phyloP scores from a whole-genome alignment of 1,140 invertebrate species.

The Trichogramma pretiosum region DNA sequence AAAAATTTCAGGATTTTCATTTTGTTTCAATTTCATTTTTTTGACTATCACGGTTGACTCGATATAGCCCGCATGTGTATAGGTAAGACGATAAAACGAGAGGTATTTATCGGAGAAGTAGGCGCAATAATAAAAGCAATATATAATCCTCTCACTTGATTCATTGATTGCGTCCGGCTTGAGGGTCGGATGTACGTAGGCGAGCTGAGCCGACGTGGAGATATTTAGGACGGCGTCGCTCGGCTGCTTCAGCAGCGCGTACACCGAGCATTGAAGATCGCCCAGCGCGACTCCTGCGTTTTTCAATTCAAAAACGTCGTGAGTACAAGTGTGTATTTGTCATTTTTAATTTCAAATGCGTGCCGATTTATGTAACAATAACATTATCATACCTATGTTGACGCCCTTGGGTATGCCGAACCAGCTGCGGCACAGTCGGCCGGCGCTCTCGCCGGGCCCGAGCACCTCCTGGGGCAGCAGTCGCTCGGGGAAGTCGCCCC shows the following conservation, averaged over 20 bases:
- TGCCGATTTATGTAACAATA: neutral
- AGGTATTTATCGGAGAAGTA: too few relatives aligned
- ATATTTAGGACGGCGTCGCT: slow-evolving; percentile 76
- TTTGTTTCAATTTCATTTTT: too few relatives aligned
- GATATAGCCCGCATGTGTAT: too few relatives aligned
- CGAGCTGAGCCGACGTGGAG: slow-evolving; percentile 79
- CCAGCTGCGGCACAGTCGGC: slow-evolving; percentile 57
- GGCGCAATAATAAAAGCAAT: too few relatives aligned
- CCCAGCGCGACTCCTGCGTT: slow-evolving; percentile 59
- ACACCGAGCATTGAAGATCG: slow-evolving; percentile 76
- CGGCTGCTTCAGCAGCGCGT: slow-evolving; percentile 58
- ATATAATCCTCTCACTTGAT: slow-evolving; percentile 24
- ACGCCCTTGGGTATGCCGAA: slow-evolving; percentile 68
- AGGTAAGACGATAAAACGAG: too few relatives aligned
- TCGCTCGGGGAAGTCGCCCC: slow-evolving; percentile 59
- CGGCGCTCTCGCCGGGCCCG: slow-evolving; percentile 58
- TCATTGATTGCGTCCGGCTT: slow-evolving; percentile 21
- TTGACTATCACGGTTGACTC: too few relatives aligned
- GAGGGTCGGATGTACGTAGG: slow-evolving; percentile 51
- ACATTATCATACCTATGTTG: slow-evolving; percentile 47
- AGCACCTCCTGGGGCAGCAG: slow-evolving; percentile 61
- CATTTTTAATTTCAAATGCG: too few relatives aligned
- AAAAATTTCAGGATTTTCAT: too few relatives aligned
- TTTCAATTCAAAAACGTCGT: too few relatives aligned
- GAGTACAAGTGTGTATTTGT: too few relatives aligned